Evolutionary conservation across 2,888 invertebrate species (phyloP).

Genomic region (Myopa tessellatipennis): DNA sequence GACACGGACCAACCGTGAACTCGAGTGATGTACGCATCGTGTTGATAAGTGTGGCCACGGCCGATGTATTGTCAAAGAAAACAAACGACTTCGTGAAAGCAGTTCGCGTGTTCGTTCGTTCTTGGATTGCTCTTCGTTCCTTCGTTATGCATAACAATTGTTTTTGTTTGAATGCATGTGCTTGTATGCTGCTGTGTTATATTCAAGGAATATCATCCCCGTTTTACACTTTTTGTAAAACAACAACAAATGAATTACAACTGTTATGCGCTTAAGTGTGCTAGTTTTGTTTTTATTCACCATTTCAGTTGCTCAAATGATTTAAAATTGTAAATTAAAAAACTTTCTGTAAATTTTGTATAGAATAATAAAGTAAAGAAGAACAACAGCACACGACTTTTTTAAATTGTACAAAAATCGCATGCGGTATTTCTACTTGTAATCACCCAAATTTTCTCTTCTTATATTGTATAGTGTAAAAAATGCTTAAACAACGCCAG

Average conservation of each 20-base stretch:
- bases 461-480: neutral
- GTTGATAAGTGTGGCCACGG: too few species aligned
- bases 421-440: neutral
- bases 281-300: too few species aligned
- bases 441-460: neutral
- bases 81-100: too few species aligned
- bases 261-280: neutral
- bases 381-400: slow-evolving; percentile 37
- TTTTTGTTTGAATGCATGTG: neutral
- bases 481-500: neutral
- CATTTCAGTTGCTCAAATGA: too few species aligned
- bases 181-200: too few species aligned
- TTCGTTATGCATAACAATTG: neutral
- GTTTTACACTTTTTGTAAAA: neutral
- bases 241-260: neutral
- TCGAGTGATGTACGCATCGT: too few species aligned
- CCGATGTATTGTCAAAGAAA: too few species aligned
- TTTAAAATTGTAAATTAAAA: slow-evolving; percentile 2
- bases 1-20: too few species aligned
- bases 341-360: slow-evolving; percentile 23
- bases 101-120: neutral
- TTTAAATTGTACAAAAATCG: slow-evolving; percentile 49
- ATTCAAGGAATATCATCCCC: neutral
- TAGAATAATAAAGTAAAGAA: neutral
- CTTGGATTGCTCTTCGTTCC: neutral